Evolutionary conservation across 1,140 invertebrate species (phyloP), one percentile per base, ranked within the genome.

Genomic region (Cheumatopsyche charites): DNA sequence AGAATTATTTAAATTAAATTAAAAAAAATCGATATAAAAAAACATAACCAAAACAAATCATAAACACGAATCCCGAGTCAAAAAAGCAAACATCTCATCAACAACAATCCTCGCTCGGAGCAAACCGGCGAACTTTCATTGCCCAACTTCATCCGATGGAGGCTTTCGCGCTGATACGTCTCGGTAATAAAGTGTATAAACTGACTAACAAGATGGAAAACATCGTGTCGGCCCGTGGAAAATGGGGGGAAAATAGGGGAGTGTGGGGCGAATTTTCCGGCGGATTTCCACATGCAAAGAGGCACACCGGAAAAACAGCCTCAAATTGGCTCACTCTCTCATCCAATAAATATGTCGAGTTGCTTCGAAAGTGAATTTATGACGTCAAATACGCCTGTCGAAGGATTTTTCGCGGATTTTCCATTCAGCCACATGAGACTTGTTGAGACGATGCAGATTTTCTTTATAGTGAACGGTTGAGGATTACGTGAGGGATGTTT

Each of bases 101-200:
- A 73, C 29, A 45, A 45, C 68, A 73, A 73, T 65, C 26, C 62
- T 58, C 67, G 45, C 29, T 36, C 9, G 3, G 29, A 36, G 65
- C 55, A 73, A 68, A 73, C 68, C 68, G 71, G 71, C 62, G 62
- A 73, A 73, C 71, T 73, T 73, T 73, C 71, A 68, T 73, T 73
- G 71, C 71, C 19, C 47, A 73, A 73, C 71, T 73, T 73, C 67
- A 68, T 52, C 65, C 42, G 58, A 13, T 63, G 15, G 42, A 29
- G 52, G 67, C 58, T 73, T 73, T 73, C 61, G 62, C 15, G 43
- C 66, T 67, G 71, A 73, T 73, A 73, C 66, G 66, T 67, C 67
- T 70, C 68, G 25, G 68, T 70, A 70, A 71, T 71, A 71, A 71
- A 63, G 62, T 63, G 70, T 71, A 71, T 66, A 66, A 71, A 71